These are phyloP conservation scores for Helleia helle DNA, from an alignment of 2,888 invertebrate species.

Conservation along the genomic window DNA sequence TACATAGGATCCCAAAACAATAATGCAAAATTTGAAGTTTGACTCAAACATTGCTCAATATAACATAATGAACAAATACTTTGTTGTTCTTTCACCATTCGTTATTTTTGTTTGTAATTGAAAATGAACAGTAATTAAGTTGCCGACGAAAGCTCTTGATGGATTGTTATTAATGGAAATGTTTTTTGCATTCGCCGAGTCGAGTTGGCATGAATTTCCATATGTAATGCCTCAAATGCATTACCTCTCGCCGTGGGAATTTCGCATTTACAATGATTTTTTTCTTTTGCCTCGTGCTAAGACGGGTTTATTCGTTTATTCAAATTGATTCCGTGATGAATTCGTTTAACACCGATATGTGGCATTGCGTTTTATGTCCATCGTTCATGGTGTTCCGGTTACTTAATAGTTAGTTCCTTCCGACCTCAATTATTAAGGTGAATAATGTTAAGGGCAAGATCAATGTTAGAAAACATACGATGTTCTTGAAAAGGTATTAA, in stretches of 20 bases:
- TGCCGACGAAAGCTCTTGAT: conserved; percentile 54
- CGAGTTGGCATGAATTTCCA: conserved; percentile 56
- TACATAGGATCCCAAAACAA: no score
- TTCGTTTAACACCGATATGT: neutral
- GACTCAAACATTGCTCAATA: no score
- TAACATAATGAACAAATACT: neutral
- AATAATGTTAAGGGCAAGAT: no score
- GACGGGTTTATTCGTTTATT: neutral
- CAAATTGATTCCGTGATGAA: neutral
- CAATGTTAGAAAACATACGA: no score
- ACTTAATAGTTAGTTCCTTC: neutral
- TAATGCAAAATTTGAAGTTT: no score
- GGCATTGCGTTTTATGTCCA: neutral
- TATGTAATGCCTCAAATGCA: conserved; percentile 54
- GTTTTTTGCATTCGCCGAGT: conserved; percentile 39
- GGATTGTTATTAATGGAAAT: conserved; percentile 52
- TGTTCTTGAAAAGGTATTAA: neutral
- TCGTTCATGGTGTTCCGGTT: neutral
- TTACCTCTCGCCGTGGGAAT: conserved; percentile 56
- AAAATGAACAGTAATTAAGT: conserved; percentile 58
- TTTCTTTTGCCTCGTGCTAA: no score
- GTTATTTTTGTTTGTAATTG: conserved; percentile 60
- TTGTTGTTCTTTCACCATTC: conserved; percentile 14
- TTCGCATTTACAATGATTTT: conserved; percentile 35
- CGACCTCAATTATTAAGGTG: no score